These are phyloP conservation scores for Megamerina dolium DNA, from an alignment of 2,888 invertebrate species.

Conservation along the genomic window DNA sequence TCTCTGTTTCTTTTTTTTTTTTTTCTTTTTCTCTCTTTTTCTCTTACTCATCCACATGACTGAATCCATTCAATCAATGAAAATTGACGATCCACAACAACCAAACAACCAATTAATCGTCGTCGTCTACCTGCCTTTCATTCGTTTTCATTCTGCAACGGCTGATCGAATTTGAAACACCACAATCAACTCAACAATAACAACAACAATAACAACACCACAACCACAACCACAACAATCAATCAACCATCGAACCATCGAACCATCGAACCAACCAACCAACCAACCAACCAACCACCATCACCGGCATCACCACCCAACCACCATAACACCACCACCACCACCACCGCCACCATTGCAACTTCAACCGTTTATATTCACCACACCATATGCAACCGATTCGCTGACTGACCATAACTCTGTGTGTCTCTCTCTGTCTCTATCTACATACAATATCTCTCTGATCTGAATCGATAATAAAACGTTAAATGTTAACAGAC, in stretches of 20 bases:
- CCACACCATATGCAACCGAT: too few species aligned
- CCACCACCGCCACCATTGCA: conserved; percentile 8
- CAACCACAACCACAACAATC: too few species aligned
- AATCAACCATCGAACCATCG: conserved; percentile 12
- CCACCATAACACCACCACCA: conserved; percentile 21
- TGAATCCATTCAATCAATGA: conserved; percentile 12
- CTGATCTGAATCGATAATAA: too few species aligned
- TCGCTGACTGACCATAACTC: too few species aligned
- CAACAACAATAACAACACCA: conserved; percentile 16
- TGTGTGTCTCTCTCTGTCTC: too few species aligned
- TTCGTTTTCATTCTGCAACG: background rate
- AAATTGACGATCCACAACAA: conserved; percentile 8
- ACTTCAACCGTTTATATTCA: conserved; percentile 7
- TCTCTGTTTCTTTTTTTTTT: conserved; percentile 22
- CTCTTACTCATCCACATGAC: conserved; percentile 26
- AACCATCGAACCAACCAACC: too few species aligned
- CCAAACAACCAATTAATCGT: conserved; percentile 13
- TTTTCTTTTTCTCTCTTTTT: conserved; percentile 26
- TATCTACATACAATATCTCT: too few species aligned
- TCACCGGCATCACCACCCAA: conserved; percentile 21
- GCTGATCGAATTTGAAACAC: conserved; percentile 8
- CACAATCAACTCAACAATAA: conserved; percentile 12
- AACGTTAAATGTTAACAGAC: conserved; percentile 38
- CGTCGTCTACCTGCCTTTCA: conserved; percentile 8
- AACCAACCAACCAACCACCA: too few species aligned